Evolutionary conservation across 2,113 vertebrate genomes (phyloP).

Genomic region (Gadus chalcogrammus): DNA sequence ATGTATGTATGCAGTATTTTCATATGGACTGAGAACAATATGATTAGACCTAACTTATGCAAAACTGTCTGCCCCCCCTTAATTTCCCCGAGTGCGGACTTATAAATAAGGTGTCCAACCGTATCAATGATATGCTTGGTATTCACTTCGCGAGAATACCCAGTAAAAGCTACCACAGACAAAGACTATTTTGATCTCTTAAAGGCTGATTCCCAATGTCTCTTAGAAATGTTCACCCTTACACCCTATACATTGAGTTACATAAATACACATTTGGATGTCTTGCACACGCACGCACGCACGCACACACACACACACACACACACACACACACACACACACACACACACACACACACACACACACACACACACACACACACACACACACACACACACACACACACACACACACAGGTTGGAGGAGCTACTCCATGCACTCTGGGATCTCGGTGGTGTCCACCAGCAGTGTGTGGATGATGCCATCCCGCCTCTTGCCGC

Average conservation of each 20-base stretch:
- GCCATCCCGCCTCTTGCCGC: constrained; percentile 91
- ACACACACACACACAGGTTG: constrained; percentile 32
- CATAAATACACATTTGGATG: neutral
- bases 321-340: neutral
- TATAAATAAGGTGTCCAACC: too few species aligned
- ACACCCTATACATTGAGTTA: neutral
- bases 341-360: neutral
- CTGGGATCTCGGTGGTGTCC: constrained; percentile 84
- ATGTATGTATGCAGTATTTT: too few species aligned
- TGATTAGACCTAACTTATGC: too few species aligned
- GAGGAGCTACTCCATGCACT: constrained; percentile 70
- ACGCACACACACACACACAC: constrained; percentile 1
- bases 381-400: neutral
- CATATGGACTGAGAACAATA: too few species aligned
- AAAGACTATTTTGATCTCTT: too few species aligned
- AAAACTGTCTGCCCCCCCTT: too few species aligned
- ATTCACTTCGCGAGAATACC: too few species aligned
- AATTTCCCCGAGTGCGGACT: too few species aligned
- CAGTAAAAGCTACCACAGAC: too few species aligned
- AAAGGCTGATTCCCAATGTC: neutral
- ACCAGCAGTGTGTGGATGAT: constrained; percentile 94
- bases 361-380: neutral
- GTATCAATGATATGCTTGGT: too few species aligned
- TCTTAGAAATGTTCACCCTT: too few species aligned
- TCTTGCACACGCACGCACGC: neutral